Evolutionary conservation across 2,797 vertebrate genomes (phyloP), one percentile per base, ranked within the genome.

Genomic region (Anguilla marmorata): DNA sequence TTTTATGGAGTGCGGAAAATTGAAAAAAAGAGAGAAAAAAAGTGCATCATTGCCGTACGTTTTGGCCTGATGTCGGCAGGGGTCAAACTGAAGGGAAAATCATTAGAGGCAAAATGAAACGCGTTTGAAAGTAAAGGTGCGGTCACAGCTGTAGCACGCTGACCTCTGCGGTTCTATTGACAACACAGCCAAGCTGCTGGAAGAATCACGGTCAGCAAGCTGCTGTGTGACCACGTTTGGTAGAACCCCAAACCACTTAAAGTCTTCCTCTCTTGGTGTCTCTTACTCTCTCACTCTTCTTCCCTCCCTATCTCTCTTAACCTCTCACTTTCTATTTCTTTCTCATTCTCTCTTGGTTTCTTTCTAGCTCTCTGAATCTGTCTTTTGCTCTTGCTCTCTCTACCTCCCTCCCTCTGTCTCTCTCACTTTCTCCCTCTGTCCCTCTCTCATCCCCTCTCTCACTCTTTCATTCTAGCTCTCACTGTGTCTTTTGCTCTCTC

Each of bases 331-430:
- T 80, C 37, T 14, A 11, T 21, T 24, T 69, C 9, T 69, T 27
- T 69, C 63, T 69, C 24, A 8, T n/a, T 69, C 63, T 27, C 41
- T 45, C 41, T 45, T 45, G 3, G 41, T 45, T 45, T 45, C 41
- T 45, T 45, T 66, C 30, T 76, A 30, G 33, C 4, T 84, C 50
- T 86, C 63, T 14, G 48, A 27, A 50, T 74, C 8, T 52, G 45
- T 16, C 8, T 79, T 7, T 63, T 12, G 52, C 48, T 69, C 14
- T 85, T n/a, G 87, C 27, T 86, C 84, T 84, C 54, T 84, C 84
- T 63, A 82, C 90, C 41, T 45, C n/a, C 63, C 79, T 86, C 84
- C 54, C 89, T 88, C 76, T 41, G 21, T 74, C 48, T 87, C 87
- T 89, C 27, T 54, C 87, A 45, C 41, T 30, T 76, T 19, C 54